Evolutionary conservation across 92 coral and sea anemone genomes (phyloP).

Genomic region (Palythoa grandiflora): DNA sequence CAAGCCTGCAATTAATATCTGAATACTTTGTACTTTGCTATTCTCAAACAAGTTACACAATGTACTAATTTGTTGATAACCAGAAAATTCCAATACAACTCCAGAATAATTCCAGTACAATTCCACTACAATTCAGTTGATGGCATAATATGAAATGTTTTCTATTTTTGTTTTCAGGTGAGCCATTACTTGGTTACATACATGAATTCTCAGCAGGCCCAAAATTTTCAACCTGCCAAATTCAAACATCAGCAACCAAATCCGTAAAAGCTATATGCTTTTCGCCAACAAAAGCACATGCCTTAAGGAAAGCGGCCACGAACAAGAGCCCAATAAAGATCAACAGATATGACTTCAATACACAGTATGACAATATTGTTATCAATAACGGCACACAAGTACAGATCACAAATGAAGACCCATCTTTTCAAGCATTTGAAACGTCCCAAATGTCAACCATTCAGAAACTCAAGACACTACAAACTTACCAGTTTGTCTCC

Average conservation of each 20-base stretch:
- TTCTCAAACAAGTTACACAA: slow-evolving; percentile 47
- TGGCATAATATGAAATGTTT: slow-evolving; percentile 44
- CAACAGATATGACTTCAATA: slow-evolving; percentile 48
- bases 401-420: slow-evolving; percentile 51
- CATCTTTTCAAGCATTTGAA: slow-evolving; percentile 49
- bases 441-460: slow-evolving; percentile 50
- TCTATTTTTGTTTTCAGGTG: slow-evolving; percentile 50
- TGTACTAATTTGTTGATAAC: slow-evolving; percentile 46
- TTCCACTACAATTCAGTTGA: slow-evolving; percentile 44
- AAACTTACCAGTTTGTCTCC: slow-evolving; percentile 48
- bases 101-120: slow-evolving; percentile 49
- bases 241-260: slow-evolving; percentile 50
- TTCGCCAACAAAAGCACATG: slow-evolving; percentile 43
- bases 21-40: slow-evolving; percentile 32
- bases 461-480: slow-evolving; percentile 49
- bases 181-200: slow-evolving; percentile 46
- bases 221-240: slow-evolving; percentile 45
- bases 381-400: slow-evolving; percentile 50
- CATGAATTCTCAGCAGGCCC: slow-evolving; percentile 40
- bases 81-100: slow-evolving; percentile 45
- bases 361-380: slow-evolving; percentile 36
- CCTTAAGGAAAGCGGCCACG: slow-evolving; percentile 43
- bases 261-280: slow-evolving; percentile 48
- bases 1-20: slow-evolving; percentile 23
- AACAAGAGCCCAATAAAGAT: slow-evolving; percentile 45